Evolutionary conservation across 2,113 vertebrate species (phyloP).

Genomic region (Sebastes fasciatus): DNA sequence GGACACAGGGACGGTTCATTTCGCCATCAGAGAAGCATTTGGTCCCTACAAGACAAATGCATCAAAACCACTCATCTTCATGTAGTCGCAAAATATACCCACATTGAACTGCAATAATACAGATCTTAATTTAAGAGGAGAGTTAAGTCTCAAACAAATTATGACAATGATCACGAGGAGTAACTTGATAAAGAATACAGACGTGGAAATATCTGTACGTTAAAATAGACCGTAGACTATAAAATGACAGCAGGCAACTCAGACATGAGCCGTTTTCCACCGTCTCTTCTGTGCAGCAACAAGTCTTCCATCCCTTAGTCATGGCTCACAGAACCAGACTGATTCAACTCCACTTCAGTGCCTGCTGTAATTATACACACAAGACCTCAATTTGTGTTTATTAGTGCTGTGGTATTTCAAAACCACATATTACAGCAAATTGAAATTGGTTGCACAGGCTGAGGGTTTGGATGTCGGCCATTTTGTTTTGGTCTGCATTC

Average conservation of each 20-base stretch:
- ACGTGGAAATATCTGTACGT: background rate
- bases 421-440: conserved; percentile 65
- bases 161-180: background rate
- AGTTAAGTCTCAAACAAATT: background rate
- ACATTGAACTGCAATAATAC: background rate
- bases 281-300: conserved; percentile 13
- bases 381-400: conserved; percentile 71
- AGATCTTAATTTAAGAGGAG: background rate
- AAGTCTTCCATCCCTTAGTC: conserved; percentile 44
- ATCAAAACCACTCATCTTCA: background rate
- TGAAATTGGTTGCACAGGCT: conserved; percentile 54
- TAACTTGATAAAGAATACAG: background rate
- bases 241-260: background rate
- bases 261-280: background rate
- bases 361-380: conserved; percentile 65
- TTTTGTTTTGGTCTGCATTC: conserved; percentile 42
- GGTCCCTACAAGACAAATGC: background rate
- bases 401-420: conserved; percentile 66
- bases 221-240: background rate
- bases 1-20: background rate
- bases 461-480: conserved; percentile 51
- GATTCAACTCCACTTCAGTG: conserved; percentile 68
- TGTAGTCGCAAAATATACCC: background rate
- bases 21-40: background rate
- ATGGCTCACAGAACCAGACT: conserved; percentile 46